Evolutionary conservation across 2,888 invertebrate genomes (phyloP).

Genomic region (Neocrepidodera transversa): DNA sequence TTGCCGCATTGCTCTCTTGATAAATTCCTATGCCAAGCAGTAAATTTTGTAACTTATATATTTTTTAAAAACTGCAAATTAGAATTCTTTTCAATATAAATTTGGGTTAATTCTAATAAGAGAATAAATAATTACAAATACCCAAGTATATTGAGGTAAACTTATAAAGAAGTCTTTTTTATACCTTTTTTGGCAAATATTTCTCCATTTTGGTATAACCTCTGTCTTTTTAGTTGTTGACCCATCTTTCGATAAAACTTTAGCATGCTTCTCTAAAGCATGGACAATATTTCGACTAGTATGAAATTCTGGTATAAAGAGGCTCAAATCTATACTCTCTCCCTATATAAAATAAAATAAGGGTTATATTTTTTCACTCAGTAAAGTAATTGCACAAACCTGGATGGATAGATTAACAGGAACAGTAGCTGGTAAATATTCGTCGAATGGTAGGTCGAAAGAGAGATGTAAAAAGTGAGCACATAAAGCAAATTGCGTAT

Average conservation of each 20-base stretch:
- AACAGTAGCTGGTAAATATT: constrained; percentile 90
- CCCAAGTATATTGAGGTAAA: no score
- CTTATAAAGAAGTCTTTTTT: background rate
- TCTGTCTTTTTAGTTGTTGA: constrained; percentile 65
- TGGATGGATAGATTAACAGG: constrained; percentile 93
- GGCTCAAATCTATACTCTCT: constrained; percentile 88
- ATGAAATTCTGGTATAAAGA: constrained; percentile 91
- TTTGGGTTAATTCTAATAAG: no score
- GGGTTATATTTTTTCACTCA: background rate
- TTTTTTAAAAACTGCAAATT: no score
- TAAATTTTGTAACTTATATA: no score
- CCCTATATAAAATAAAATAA: constrained; percentile 64
- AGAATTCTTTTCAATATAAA: no score
- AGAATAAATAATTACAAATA: no score
- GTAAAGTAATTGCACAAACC: constrained; percentile 54
- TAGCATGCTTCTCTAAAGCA: constrained; percentile 87
- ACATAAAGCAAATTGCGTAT: constrained; percentile 92
- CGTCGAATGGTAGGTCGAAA: constrained; percentile 92
- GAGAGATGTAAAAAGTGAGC: constrained; percentile 93
- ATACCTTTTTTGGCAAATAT: constrained; percentile 74
- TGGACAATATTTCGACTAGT: constrained; percentile 83
- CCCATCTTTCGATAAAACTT: constrained; percentile 81
- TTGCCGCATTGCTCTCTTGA: no score
- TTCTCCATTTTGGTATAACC: constrained; percentile 76
- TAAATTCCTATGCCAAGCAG: no score